Percentiles rank a stretch among this genome's conserved stretches.
Evolutionary conservation across 2,888 invertebrate genomes (phyloP).

Genomic region (Romanomermis culicivorax): DNA sequence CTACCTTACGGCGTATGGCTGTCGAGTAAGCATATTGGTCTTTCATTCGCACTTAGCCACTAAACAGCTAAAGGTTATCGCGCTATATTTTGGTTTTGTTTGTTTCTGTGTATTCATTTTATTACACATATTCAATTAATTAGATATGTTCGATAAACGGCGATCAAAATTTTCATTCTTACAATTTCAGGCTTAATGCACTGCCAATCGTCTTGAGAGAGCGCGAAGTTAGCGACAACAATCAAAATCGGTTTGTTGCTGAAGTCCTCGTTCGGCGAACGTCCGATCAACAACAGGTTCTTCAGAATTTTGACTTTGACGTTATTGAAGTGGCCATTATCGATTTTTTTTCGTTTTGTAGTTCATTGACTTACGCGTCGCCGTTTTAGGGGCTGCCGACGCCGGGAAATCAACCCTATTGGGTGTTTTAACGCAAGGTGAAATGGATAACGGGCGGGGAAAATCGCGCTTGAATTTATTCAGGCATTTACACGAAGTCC

Average conservation of each 20-base stretch:
- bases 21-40: constrained; percentile 34
- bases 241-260: constrained; percentile 30
- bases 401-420: constrained; percentile 89
- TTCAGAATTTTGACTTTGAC: background rate
- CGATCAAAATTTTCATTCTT: too few relatives aligned
- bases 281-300: constrained; percentile 33
- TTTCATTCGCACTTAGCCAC: constrained; percentile 2
- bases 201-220: constrained; percentile 52
- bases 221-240: constrained; percentile 34
- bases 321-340: too few relatives aligned
- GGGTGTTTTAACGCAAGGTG: constrained; percentile 84
- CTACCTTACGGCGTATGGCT: constrained; percentile 70
- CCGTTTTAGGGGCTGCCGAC: constrained; percentile 81
- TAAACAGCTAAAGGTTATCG: background rate
- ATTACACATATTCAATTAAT: too few relatives aligned
- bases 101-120: too few relatives aligned
- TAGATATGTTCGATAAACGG: too few relatives aligned
- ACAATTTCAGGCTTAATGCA: constrained; percentile 44
- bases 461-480: constrained; percentile 85
- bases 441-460: constrained; percentile 81
- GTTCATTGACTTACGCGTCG: constrained; percentile 59
- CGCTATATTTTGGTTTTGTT: too few relatives aligned
- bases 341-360: constrained; percentile 11
- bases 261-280: constrained; percentile 71
- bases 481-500: constrained; percentile 71